phyloP scores from a whole-genome alignment of 2,888 invertebrate species.

The Linnaemya tessellans region DNA sequence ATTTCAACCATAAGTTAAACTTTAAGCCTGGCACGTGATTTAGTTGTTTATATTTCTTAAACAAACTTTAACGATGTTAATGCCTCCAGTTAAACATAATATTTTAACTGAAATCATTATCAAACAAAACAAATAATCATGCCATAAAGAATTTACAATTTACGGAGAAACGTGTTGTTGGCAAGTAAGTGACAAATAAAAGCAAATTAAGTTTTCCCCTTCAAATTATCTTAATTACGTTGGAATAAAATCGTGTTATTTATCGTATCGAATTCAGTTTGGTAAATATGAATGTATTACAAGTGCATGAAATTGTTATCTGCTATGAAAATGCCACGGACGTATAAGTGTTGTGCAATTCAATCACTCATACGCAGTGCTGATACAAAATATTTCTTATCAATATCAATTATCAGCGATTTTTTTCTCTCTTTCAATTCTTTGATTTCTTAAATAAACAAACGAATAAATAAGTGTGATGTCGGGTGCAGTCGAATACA shows the following conservation, averaged over 20 bases:
- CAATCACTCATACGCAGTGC: slow-evolving; percentile 28
- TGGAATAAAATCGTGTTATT: neutral
- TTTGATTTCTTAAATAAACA: slow-evolving; percentile 7
- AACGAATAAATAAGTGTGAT: too few species aligned
- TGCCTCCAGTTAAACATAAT: neutral
- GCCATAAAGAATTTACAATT: neutral
- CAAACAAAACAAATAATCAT: neutral
- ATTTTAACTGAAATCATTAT: slow-evolving; percentile 5
- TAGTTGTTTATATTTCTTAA: neutral
- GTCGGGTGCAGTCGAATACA: too few species aligned
- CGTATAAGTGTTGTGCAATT: slow-evolving; percentile 37
- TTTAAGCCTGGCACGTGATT: neutral
- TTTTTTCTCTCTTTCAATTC: neutral
- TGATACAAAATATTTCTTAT: slow-evolving; percentile 22
- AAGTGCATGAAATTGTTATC: neutral
- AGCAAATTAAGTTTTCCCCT: neutral
- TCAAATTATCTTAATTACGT: slow-evolving; percentile 9
- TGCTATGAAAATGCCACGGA: neutral
- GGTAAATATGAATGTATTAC: neutral
- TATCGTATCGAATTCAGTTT: neutral
- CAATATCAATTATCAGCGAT: neutral
- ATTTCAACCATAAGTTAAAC: slow-evolving; percentile 1
- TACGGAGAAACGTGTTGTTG: neutral
- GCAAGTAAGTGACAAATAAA: neutral
- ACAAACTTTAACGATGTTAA: slow-evolving; percentile 13